Conservation (phyloP, 2,113 vertebrate genomes). For the Rutilus rutilus region DNA sequence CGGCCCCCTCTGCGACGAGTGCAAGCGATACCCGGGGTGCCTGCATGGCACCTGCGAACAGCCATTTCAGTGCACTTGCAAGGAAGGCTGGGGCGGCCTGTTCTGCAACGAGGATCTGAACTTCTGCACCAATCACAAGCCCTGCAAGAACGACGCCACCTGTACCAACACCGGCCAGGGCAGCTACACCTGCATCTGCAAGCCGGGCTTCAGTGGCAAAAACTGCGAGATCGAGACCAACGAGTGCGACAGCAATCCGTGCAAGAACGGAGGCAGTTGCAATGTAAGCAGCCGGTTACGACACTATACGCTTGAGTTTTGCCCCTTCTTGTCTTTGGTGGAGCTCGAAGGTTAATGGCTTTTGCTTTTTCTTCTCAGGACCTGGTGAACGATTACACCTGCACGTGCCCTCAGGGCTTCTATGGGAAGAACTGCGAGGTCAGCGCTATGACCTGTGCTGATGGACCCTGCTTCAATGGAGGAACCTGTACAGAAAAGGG, state of each 20-base stretch:
- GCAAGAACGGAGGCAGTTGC: conserved; percentile 90
- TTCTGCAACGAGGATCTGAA: conserved; percentile 85
- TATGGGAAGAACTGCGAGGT: conserved; percentile 85
- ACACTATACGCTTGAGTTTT: not conserved
- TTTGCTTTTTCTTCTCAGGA: conserved; percentile 69
- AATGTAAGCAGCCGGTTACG: conserved; percentile 72
- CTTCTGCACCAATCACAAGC: conserved; percentile 85
- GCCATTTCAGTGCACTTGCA: conserved; percentile 83
- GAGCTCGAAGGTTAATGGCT: not conserved
- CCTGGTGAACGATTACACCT: conserved; percentile 77
- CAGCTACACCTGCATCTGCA: conserved; percentile 83
- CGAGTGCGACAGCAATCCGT: conserved; percentile 86
- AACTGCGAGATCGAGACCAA: conserved; percentile 81
- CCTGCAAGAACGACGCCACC: conserved; percentile 79
- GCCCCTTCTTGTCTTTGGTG: not conserved
- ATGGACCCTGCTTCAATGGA: conserved; percentile 85
- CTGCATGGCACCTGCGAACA: conserved; percentile 78
- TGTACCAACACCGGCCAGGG: conserved; percentile 86
- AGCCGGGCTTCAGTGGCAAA: conserved; percentile 72
- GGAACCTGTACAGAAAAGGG: conserved; percentile 81
- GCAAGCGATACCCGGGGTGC: conserved; percentile 79
- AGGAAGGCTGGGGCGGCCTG: conserved; percentile 85
- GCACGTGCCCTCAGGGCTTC: conserved; percentile 87
- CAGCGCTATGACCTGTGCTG: conserved; percentile 84
- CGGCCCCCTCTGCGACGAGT: conserved; percentile 80